Base-by-base conservation (phyloP, 1,140 invertebrate genomes). In the Euura saliciscinereae region DNA sequence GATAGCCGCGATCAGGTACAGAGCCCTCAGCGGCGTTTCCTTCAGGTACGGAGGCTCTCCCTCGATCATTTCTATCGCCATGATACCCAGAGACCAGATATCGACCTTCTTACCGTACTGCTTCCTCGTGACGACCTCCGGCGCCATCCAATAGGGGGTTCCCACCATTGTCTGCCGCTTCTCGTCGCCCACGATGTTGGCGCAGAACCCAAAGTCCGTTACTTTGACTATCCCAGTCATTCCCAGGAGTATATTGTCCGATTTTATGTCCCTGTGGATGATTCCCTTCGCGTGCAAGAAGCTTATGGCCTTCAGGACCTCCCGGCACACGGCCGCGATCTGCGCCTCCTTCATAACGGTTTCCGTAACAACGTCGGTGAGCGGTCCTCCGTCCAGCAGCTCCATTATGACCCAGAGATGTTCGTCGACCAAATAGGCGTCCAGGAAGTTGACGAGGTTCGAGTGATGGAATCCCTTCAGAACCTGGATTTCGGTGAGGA, bases 1-100 rank as follows among this genome's bases (percentile, higher is more conserved):
- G 78, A 97, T 96, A 0, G 97, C 96, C 42, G 98, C 97, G 74
- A 99, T 99, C 70, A 99, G 89, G 89, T 99, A 99, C 13, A 99
- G 89, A 4, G 98, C 98, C 86, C 97, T 91, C 6, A 99, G 85
- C 6, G 97, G 97, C 13, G 96, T 95, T 88, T 99, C 97, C 84
- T 97, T 96, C 78, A 98, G 90, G 86, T 98, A 98, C 1, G 97
- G 97, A 6, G 98, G 98, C 84, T 99, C 96, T 1, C 98, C 98
- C 82, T 99, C 97, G 59, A 99, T 96, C 98, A 99, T 99, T 88
- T 99, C 98, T 77, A 98, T 97, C 1, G 96, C 96, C 97, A 99
- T 98, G 67, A 99, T 99, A 11, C 98, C 98, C 44, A 97, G 87
- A 0, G 94, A 96, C 97, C 97, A 99, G 45, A 98, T 96, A 84